Conservation (phyloP, 1,140 invertebrate genomes). For the Musca domestica region DNA sequence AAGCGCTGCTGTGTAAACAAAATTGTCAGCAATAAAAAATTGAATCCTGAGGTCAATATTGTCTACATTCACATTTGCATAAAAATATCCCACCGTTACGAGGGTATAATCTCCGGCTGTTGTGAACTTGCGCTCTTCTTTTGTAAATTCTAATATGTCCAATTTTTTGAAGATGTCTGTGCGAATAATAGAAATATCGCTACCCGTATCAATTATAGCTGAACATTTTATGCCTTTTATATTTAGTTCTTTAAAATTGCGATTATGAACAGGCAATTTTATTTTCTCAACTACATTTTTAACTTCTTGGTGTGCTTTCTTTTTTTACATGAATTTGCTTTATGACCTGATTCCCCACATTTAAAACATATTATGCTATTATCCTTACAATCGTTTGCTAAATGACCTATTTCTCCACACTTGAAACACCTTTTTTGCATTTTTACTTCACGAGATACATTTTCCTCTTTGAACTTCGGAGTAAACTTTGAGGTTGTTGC, state of each 20-base stretch:
- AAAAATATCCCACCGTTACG: not conserved
- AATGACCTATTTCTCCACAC: no score
- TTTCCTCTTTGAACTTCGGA: not conserved
- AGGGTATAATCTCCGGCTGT: not conserved
- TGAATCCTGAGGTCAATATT: no score
- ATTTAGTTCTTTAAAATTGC: not conserved
- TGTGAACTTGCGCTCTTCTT: not conserved
- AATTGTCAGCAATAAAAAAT: no score
- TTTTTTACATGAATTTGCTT: not conserved
- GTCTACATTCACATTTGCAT: no score
- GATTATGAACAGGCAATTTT: not conserved
- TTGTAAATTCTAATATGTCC: not conserved
- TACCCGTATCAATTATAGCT: slow-evolving; percentile 2
- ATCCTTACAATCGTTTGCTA: not conserved
- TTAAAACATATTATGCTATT: not conserved
- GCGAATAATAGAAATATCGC: no score
- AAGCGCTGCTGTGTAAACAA: no score
- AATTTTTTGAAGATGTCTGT: not conserved
- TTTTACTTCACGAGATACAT: not conserved
- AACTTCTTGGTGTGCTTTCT: not conserved
- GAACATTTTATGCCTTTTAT: not conserved
- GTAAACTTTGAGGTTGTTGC: not conserved
- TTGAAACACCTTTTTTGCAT: not conserved
- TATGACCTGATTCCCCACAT: not conserved
- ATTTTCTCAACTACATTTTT: not conserved